Base-by-base conservation (phyloP, 2,113 vertebrate genomes). In the Hassar affinis region DNA sequence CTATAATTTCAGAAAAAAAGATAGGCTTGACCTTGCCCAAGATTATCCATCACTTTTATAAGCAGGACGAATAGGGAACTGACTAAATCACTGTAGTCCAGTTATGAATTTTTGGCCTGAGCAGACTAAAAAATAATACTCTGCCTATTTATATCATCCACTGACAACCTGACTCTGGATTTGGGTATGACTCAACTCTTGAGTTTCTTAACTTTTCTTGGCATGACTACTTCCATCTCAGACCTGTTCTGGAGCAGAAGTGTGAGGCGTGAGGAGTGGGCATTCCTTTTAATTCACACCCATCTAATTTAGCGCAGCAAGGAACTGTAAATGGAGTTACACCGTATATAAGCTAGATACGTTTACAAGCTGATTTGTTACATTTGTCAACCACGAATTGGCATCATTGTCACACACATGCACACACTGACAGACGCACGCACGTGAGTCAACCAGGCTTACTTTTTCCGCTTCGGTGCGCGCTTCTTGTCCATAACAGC, bases 401-500 rank as follows among this genome's bases (percentile, higher is more conserved):
- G 8, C 12, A 30, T 51, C 71, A 27, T 30, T 74, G 2, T 27
- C 2, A 1, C 66, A 45, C 66, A 69, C 35, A 72, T 82, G 38
- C 33, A 69, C 66, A 20, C 15, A 38, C 17, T 9, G 14, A 56
- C 45, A 17, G 11, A 4, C 62, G 8, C 71, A 42, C 57, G 15
- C 25, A 33, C n/a, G 25, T 42, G 52, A 61, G 20, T 77, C 56
- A 18, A 3, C 9, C 38, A 52, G 64, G 52, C 64, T 83, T 93
- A 95, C 94, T 94, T 94, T 88, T 90, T 93, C 87, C 89, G 92
- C 86, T 89, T 94, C 89, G 95, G 93, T 81, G 95, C 94, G 86
- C 96, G 95, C 85, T 95, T 95, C 89, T 96, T 96, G 86, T 96
- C 95, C 98, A 99, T 98, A 82, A 98, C 94, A 84, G 96, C 95